These are phyloP conservation scores for Dryobota labecula DNA, from an alignment of 2,888 invertebrate species.

Conservation along the genomic window DNA sequence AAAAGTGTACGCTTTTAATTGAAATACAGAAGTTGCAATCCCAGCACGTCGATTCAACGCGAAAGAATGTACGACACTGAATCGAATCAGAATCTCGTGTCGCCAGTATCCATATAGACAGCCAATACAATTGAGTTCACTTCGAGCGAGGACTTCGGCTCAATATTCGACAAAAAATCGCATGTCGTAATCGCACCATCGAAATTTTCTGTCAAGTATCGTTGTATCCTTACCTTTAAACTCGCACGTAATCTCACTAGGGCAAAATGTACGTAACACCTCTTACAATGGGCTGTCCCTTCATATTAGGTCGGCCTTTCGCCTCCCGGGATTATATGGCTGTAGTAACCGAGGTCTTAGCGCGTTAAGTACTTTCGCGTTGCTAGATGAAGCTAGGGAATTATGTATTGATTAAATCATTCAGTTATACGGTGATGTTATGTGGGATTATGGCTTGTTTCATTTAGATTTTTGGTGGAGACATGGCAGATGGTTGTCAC, in stretches of 20 bases:
- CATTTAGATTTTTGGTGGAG: background rate
- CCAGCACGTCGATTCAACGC: background rate
- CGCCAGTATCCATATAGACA: background rate
- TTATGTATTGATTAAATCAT: constrained; percentile 75
- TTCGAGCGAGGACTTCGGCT: background rate
- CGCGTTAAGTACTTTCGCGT: constrained; percentile 71
- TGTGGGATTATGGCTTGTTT: constrained; percentile 23
- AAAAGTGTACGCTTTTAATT: background rate
- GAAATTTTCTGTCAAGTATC: constrained; percentile 21
- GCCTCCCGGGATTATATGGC: constrained; percentile 77
- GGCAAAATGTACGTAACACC: constrained; percentile 84
- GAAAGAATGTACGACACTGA: background rate
- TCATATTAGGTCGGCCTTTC: constrained; percentile 83
- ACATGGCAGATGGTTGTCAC: background rate
- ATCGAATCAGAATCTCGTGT: constrained; percentile 13
- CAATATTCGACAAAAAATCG: constrained; percentile 1
- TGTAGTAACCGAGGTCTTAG: constrained; percentile 73
- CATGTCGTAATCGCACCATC: background rate
- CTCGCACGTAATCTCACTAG: constrained; percentile 81
- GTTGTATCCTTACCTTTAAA: constrained; percentile 56
- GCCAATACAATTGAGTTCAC: constrained; percentile 14
- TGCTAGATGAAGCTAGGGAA: constrained; percentile 68
- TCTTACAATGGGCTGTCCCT: constrained; percentile 84
- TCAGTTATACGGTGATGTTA: constrained; percentile 41
- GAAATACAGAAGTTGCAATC: constrained; percentile 2